Conservation (phyloP, 2,113 vertebrate genomes). For the Bufo bufo region DNA sequence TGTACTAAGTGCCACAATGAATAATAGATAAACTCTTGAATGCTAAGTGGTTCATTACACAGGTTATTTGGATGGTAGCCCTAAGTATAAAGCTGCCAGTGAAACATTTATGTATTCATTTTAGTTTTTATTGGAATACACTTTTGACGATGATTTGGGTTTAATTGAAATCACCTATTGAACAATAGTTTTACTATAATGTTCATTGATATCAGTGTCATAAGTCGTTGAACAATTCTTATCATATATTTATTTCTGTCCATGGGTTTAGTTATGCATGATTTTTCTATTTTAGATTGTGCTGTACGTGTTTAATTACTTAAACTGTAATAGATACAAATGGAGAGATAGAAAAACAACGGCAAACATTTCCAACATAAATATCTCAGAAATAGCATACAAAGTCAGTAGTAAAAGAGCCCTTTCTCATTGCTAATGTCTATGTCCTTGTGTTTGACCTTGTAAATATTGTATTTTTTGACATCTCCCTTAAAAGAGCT, state of each 20-base stretch:
- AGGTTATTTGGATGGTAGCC: not conserved
- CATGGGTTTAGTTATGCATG: too few relatives aligned
- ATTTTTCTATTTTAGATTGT: not conserved
- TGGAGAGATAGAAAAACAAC: not conserved
- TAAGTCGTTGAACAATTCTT: too few relatives aligned
- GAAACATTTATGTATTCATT: not conserved
- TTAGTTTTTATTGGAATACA: not conserved
- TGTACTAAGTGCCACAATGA: not conserved
- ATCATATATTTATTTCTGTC: too few relatives aligned
- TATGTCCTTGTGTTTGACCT: conserved; percentile 45
- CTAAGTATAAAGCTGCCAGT: not conserved
- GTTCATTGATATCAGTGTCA: not conserved
- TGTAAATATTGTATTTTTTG: conserved; percentile 15
- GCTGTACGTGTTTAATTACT: not conserved
- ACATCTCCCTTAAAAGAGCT: not conserved
- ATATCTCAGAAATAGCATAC: not conserved
- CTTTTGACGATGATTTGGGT: not conserved
- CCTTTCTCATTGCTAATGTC: not conserved
- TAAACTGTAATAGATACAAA: not conserved
- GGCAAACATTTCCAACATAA: not conserved
- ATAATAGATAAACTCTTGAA: not conserved
- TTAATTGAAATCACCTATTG: not conserved
- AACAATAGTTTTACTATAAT: not conserved
- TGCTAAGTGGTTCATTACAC: not conserved
- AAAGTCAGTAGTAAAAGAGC: not conserved